Percentiles rank a stretch among this genome's conserved stretches.
phyloP scores from a whole-genome alignment of 2,113 vertebrate species.

The Diadophis punctatus region DNA sequence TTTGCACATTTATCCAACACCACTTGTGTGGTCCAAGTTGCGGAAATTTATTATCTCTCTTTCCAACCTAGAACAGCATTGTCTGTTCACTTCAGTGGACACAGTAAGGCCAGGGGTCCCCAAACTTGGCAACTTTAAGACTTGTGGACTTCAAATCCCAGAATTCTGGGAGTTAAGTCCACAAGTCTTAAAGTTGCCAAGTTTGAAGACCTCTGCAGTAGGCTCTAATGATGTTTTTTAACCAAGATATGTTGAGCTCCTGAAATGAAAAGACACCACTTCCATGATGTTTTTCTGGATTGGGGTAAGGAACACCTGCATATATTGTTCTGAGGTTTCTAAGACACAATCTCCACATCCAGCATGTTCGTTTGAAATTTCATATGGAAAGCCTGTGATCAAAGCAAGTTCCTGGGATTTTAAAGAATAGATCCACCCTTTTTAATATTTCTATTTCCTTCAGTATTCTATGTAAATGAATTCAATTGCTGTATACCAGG shows the following conservation, averaged over 20 bases:
- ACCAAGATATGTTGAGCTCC: not conserved
- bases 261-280: not conserved
- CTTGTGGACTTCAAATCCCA: no score
- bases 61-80: not conserved
- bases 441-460: conserved; percentile 45
- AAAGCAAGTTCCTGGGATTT: not conserved
- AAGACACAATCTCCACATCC: not conserved
- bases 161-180: no score
- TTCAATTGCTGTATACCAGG: conserved; percentile 46
- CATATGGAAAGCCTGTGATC: not conserved
- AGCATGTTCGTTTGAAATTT: not conserved
- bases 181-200: no score
- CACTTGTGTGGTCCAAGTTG: not conserved
- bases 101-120: no score
- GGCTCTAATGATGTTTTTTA: not conserved
- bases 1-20: not conserved
- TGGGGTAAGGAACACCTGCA: not conserved
- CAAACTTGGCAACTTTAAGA: no score
- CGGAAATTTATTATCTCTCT: not conserved
- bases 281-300: not conserved
- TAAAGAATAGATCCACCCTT: conserved; percentile 3
- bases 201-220: no score
- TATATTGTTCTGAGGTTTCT: not conserved
- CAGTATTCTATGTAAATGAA: conserved; percentile 52
- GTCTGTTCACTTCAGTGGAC: not conserved